Evolutionary conservation across 2,888 invertebrate species (phyloP).

Genomic region (Branchellion lobata): DNA sequence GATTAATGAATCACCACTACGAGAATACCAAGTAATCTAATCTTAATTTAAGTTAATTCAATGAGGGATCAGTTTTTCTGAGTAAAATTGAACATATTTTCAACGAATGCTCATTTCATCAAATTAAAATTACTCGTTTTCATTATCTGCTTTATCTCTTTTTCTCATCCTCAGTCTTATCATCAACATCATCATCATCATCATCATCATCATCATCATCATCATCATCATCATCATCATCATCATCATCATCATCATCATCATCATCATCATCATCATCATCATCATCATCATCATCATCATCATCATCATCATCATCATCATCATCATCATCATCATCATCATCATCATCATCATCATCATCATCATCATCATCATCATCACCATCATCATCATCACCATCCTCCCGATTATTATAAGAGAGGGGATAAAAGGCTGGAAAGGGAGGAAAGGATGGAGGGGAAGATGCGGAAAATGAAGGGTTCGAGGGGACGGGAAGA

Average conservation of each 20-base stretch:
- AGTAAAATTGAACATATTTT: too few relatives aligned
- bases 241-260: conserved; percentile 4
- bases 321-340: conserved; percentile 14
- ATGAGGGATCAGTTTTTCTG: too few relatives aligned
- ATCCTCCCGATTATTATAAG: background rate
- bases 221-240: conserved; percentile 4
- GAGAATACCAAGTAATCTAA: too few relatives aligned
- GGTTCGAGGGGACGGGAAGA: background rate
- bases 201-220: conserved; percentile 19
- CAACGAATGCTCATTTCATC: too few relatives aligned
- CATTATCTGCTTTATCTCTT: too few relatives aligned
- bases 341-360: conserved; percentile 27
- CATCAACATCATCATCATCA: conserved; percentile 13
- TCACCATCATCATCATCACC: conserved; percentile 17
- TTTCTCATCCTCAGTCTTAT: background rate
- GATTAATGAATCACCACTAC: too few relatives aligned
- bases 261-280: conserved; percentile 16
- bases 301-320: conserved; percentile 15
- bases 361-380: conserved; percentile 39
- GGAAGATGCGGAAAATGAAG: background rate
- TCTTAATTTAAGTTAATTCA: too few relatives aligned
- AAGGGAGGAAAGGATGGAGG: background rate
- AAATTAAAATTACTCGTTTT: too few relatives aligned
- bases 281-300: conserved; percentile 15
- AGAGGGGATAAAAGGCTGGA: background rate